phyloP scores from a whole-genome alignment of 2,113 vertebrate genomes.

The Malurus alboscapulatus region DNA sequence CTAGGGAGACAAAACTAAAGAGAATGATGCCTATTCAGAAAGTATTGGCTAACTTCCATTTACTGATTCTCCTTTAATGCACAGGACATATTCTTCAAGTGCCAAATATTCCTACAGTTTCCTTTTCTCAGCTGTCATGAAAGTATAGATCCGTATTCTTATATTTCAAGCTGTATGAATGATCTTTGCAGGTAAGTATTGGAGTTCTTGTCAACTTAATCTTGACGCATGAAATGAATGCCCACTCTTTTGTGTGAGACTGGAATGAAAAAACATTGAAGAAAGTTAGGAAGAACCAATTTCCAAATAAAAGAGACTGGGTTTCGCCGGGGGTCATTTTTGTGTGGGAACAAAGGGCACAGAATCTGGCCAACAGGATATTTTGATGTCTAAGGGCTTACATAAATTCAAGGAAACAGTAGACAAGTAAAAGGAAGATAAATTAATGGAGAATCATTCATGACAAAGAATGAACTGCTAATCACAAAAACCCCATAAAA shows the following conservation, averaged over 20 bases:
- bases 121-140: slow-evolving; percentile 97
- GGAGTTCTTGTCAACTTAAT: not conserved
- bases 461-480: not conserved
- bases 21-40: not conserved
- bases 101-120: slow-evolving; percentile 93
- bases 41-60: not conserved
- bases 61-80: slow-evolving; percentile 17
- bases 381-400: not conserved
- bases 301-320: not conserved
- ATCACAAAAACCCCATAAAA: not conserved
- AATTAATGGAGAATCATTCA: not conserved
- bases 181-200: slow-evolving; percentile 95
- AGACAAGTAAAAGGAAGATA: not conserved
- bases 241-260: not conserved
- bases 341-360: not conserved
- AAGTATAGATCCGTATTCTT: slow-evolving; percentile 94
- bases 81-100: slow-evolving; percentile 94
- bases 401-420: not conserved
- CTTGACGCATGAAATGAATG: not conserved
- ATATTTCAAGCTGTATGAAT: slow-evolving; percentile 95
- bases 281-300: not conserved
- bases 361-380: not conserved
- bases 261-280: not conserved
- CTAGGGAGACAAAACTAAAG: not conserved
- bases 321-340: not conserved